A percentile compares a stretch with the other conserved stretches of the same genome.
These are phyloP conservation scores for Sebastes miniatus DNA, from an alignment of 2,797 vertebrate genomes.

Conservation along the genomic window DNA sequence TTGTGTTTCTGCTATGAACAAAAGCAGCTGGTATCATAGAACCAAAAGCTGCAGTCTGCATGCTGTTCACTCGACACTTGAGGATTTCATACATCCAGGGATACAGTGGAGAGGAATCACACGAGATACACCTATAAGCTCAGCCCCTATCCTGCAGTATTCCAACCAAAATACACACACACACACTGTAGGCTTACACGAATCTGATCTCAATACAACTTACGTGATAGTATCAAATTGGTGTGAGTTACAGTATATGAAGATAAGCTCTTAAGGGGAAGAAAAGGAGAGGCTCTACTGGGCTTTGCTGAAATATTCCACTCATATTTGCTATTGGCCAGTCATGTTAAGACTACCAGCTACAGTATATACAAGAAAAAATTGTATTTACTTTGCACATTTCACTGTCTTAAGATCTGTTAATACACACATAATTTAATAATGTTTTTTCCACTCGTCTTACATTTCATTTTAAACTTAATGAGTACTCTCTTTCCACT, in stretches of 20 bases:
- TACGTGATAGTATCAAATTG: not conserved
- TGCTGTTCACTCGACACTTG: conserved; percentile 13
- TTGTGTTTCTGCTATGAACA: conserved; percentile 17
- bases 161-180: not conserved
- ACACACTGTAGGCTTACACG: not conserved
- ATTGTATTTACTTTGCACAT: not conserved
- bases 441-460: rapidly evolving
- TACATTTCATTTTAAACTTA: not conserved
- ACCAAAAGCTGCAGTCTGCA: not conserved
- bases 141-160: not conserved
- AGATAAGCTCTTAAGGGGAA: not conserved
- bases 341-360: not conserved
- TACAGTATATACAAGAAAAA: not conserved
- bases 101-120: conserved; percentile 12
- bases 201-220: conserved; percentile 1
- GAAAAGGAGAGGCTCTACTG: not conserved
- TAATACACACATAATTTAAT: not conserved
- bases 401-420: not conserved
- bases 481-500: not conserved
- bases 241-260: not conserved
- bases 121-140: conserved; percentile 1
- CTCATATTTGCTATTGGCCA: not conserved
- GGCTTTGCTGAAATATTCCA: not conserved
- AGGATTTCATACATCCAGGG: conserved; percentile 38
- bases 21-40: conserved; percentile 7